Conservation (phyloP, 1,140 invertebrate genomes). For the Agrypnia vestita region DNA sequence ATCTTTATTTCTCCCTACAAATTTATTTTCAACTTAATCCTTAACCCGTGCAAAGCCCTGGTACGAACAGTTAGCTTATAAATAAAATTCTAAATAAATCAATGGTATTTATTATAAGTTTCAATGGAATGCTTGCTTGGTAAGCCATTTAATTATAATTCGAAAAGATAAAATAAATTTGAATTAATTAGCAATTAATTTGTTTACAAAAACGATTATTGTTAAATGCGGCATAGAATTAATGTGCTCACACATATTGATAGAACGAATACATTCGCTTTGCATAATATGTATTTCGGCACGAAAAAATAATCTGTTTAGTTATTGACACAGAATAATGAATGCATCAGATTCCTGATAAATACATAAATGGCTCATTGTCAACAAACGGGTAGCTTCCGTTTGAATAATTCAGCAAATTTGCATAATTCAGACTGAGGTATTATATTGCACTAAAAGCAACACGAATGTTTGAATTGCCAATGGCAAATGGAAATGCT, state of each 20-base stretch:
- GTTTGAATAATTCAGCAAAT: constrained; percentile 28
- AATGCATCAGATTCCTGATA: constrained; percentile 34
- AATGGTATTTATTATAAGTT: too few species aligned
- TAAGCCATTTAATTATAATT: constrained; percentile 12
- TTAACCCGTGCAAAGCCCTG: too few species aligned
- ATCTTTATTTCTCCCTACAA: too few species aligned
- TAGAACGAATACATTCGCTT: background rate
- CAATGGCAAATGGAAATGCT: constrained; percentile 10
- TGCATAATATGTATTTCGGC: background rate
- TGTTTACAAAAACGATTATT: constrained; percentile 32
- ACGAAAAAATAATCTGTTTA: background rate
- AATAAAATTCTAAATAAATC: too few species aligned
- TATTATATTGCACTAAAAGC: constrained; percentile 29
- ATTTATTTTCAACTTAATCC: too few species aligned
- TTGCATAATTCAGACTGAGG: constrained; percentile 28
- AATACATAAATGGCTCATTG: constrained; percentile 33
- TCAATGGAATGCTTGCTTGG: background rate
- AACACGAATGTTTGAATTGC: constrained; percentile 5
- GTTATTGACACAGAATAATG: constrained; percentile 8
- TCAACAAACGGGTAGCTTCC: constrained; percentile 28
- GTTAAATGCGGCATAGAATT: constrained; percentile 32
- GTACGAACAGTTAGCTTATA: too few species aligned
- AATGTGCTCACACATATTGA: constrained; percentile 27
- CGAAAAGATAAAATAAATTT: constrained; percentile 32
- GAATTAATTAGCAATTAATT: constrained; percentile 37